Evolutionary conservation across 2,797 vertebrate genomes (phyloP).

Genomic region (Numenius phaeopus): DNA sequence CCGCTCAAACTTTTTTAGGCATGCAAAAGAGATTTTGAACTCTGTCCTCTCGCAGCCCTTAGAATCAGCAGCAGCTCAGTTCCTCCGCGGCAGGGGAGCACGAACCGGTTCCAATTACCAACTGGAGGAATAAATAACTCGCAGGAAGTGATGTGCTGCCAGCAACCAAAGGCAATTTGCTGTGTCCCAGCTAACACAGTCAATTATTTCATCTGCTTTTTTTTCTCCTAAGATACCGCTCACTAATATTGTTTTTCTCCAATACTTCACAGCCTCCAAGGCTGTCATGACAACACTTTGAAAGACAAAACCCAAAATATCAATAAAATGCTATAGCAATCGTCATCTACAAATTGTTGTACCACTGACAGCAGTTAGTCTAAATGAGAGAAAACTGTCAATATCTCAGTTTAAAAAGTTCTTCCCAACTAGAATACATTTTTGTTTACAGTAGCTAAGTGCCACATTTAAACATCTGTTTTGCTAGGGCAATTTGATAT

Average conservation of each 20-base stretch:
- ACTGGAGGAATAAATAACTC: constrained; percentile 51
- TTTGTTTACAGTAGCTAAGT: not conserved
- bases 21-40: not conserved
- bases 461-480: not conserved
- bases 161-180: constrained; percentile 41
- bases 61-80: constrained; percentile 1
- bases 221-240: not conserved
- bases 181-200: not conserved
- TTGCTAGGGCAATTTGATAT: not conserved
- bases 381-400: not conserved
- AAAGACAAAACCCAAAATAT: not conserved
- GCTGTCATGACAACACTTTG: not conserved
- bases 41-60: not conserved
- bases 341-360: not conserved
- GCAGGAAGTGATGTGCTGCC: constrained; percentile 39
- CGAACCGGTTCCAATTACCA: constrained; percentile 47
- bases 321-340: not conserved
- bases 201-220: constrained; percentile 35
- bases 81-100: not conserved
- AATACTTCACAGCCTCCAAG: not conserved
- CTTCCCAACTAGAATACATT: not conserved
- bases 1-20: not conserved
- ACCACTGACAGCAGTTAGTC: not conserved
- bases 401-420: not conserved
- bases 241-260: not conserved